These are phyloP conservation scores for Aphidius colemani DNA, from an alignment of 2,888 invertebrate genomes.

Conservation along the genomic window DNA sequence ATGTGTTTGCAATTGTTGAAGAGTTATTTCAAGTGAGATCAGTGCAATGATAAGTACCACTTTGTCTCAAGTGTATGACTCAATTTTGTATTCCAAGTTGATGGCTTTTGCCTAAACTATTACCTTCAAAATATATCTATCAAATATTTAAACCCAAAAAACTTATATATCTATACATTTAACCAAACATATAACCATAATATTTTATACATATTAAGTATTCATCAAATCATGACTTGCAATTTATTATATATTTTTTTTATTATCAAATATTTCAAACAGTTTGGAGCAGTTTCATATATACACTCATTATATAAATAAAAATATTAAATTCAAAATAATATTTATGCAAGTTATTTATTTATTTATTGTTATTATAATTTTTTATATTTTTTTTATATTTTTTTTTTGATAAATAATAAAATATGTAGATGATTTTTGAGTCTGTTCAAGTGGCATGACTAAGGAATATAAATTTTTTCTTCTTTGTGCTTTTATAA, in stretches of 20 bases:
- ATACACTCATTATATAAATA: background rate
- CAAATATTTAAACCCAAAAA: background rate
- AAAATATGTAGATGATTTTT: background rate
- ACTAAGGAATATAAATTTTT: conserved; percentile 7
- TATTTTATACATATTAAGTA: no score
- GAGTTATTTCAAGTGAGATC: conserved; percentile 8
- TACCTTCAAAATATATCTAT: background rate
- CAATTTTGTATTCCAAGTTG: conserved; percentile 21
- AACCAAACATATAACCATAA: background rate
- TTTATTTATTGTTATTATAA: background rate
- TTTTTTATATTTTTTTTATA: background rate
- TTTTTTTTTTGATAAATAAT: background rate
- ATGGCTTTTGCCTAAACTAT: conserved; percentile 7
- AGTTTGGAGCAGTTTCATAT: background rate
- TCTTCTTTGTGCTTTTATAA: no score
- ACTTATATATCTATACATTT: background rate
- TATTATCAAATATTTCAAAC: conserved; percentile 3
- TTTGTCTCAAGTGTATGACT: conserved; percentile 31
- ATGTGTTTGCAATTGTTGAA: background rate
- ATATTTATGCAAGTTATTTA: no score
- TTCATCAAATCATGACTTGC: no score
- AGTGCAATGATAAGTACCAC: conserved; percentile 27
- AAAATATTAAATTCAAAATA: background rate
- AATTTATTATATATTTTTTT: no score
- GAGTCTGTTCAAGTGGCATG: conserved; percentile 6